Evolutionary conservation across 2,797 vertebrate genomes (phyloP).

Genomic region (Acestrorhynchus altus): DNA sequence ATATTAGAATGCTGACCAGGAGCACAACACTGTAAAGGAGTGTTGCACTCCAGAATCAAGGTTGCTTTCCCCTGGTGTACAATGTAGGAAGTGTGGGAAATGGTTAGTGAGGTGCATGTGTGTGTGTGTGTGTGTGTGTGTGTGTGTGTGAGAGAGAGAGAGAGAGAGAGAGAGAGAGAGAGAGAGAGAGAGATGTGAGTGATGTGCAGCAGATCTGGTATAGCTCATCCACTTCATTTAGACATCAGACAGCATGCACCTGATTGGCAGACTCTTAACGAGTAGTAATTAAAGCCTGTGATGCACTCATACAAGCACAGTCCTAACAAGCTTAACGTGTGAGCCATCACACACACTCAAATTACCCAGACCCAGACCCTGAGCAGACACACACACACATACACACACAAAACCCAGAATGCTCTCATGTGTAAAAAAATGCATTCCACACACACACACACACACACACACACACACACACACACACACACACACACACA

Average conservation of each 20-base stretch:
- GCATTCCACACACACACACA: slow-evolving; percentile 44
- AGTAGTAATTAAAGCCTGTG: slow-evolving; percentile 78
- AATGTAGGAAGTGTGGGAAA: neutral
- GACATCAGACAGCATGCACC: slow-evolving; percentile 59
- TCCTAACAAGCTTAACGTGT: slow-evolving; percentile 75
- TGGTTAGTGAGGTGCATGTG: neutral
- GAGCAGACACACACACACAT: slow-evolving; percentile 21
- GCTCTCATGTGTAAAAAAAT: slow-evolving; percentile 71
- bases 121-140: neutral
- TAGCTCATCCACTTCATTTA: slow-evolving; percentile 47
- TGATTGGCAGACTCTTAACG: slow-evolving; percentile 78
- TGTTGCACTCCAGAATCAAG: no score
- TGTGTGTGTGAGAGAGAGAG: slow-evolving; percentile 24
- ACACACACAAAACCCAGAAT: slow-evolving; percentile 63
- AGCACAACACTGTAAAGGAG: no score
- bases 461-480: slow-evolving; percentile 6
- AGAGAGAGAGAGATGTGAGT: no score
- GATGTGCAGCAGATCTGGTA: slow-evolving; percentile 43
- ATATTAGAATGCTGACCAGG: no score
- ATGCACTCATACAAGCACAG: slow-evolving; percentile 69
- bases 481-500: slow-evolving; percentile 35
- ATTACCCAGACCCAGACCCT: slow-evolving; percentile 69
- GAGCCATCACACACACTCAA: slow-evolving; percentile 68
- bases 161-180: no score
- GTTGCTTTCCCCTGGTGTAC: no score